Evolutionary conservation across 1,140 invertebrate genomes (phyloP).

Genomic region (Archivesica marissinica): DNA sequence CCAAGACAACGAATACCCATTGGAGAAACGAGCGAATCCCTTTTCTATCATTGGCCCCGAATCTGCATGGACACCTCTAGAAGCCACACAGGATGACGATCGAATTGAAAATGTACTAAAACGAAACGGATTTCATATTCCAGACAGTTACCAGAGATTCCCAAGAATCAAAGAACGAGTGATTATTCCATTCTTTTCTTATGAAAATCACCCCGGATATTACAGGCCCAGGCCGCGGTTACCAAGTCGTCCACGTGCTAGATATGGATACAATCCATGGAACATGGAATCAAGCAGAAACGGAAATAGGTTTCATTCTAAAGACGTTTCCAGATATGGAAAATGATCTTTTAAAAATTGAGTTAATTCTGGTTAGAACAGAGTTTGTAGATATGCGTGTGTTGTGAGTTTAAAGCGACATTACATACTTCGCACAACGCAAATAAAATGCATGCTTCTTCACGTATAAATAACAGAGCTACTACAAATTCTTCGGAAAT

Average conservation of each 20-base stretch:
- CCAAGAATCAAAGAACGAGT: background rate
- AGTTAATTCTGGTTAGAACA: background rate
- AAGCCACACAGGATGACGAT: background rate
- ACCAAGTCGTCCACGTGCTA: background rate
- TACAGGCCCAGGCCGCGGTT: background rate
- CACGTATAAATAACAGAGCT: too few species aligned
- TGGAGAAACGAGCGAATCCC: background rate
- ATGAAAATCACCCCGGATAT: conserved; percentile 13
- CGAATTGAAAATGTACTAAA: background rate
- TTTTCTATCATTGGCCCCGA: background rate
- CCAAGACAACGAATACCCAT: background rate
- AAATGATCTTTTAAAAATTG: too few species aligned
- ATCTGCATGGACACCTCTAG: background rate
- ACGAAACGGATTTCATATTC: background rate
- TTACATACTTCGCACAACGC: too few species aligned
- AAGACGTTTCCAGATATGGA: background rate
- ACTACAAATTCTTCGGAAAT: too few species aligned
- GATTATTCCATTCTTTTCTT: conserved; percentile 33
- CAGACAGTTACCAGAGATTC: conserved; percentile 10
- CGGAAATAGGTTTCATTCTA: background rate
- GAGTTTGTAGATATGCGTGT: too few species aligned
- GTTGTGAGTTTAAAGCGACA: too few species aligned
- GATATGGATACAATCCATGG: conserved; percentile 30
- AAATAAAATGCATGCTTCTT: too few species aligned
- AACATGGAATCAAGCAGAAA: background rate